phyloP scores from a whole-genome alignment of 1,140 invertebrate genomes.

The Chrysopa pallens region DNA sequence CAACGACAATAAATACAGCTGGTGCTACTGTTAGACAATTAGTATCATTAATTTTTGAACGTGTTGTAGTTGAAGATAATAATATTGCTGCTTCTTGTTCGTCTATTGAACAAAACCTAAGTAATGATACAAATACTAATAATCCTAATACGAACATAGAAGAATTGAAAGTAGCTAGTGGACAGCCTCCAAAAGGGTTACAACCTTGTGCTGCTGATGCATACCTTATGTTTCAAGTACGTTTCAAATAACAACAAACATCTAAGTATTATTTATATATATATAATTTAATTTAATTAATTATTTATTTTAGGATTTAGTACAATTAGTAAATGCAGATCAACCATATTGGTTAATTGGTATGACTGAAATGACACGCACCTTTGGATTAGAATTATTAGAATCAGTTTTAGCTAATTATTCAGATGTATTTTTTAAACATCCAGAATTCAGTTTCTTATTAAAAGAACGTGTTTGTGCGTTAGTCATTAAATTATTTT shows the following conservation, averaged over 20 bases:
- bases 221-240: slow-evolving; percentile 84
- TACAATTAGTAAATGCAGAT: slow-evolving; percentile 91
- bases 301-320: slow-evolving; percentile 56
- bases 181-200: slow-evolving; percentile 54
- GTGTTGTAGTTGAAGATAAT: slow-evolving; percentile 57
- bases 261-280: no score
- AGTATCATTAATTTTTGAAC: slow-evolving; percentile 91
- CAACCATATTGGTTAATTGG: slow-evolving; percentile 87
- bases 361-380: slow-evolving; percentile 92
- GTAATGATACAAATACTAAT: slow-evolving; percentile 16
- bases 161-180: slow-evolving; percentile 60
- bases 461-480: slow-evolving; percentile 95
- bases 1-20: slow-evolving; percentile 88
- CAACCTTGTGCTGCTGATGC: slow-evolving; percentile 85
- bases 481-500: slow-evolving; percentile 93
- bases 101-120: slow-evolving; percentile 22
- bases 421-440: slow-evolving; percentile 81
- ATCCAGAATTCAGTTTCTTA: slow-evolving; percentile 85
- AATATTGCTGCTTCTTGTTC: no score
- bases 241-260: no score
- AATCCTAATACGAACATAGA: slow-evolving; percentile 43
- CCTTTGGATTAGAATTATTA: slow-evolving; percentile 87
- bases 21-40: slow-evolving; percentile 92
- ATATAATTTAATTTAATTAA: no score
- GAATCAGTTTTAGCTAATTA: slow-evolving; percentile 87